Evolutionary conservation across 2,888 invertebrate species (phyloP), one percentile per base, ranked within the genome.

Genomic region (Synergus umbraculus): DNA sequence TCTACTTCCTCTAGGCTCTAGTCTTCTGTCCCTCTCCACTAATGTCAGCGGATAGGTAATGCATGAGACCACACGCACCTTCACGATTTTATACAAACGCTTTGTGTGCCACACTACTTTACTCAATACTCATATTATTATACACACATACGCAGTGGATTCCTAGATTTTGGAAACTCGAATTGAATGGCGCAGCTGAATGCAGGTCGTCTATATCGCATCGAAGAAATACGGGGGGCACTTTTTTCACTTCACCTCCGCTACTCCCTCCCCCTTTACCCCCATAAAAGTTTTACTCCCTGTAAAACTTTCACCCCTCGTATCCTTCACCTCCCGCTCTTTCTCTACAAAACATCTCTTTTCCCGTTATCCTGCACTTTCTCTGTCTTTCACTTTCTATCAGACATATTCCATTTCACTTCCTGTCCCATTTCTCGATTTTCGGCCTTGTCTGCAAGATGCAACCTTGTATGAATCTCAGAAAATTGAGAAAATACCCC

Each of bases 121-220:
- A 29, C 81, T 54, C 78, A 29, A 29, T 29, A 29, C 22, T 29
- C 1, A 29, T 29, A 29, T 29, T 29, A 29, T 29, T 29, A 67
- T 73, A 49, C 69, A 60, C 77, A 78, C 79, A 76, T 41, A 79
- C 82, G 81, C 77, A 22, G 85, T 86, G 87, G 89, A 91, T 89
- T 91, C 88, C 90, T 86, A 86, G 89, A 91, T 89, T 91, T 90
- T 89, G 91, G 91, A 91, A 91, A 91, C 86, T 86, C 76, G 44
- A 43, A 44, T 67, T 65, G 78, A 79, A 79, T 89, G 86, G 86
- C 87, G 88, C 91, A 90, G 91, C 90, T 91, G 91, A 90, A 90
- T 88, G 87, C 88, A 87, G 86, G 87, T 90, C 89, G 86, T 83
- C 80, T 29, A 29, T 37, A 76, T 79, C 79, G 49, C 63, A 77